Evolutionary conservation across 2,888 invertebrate genomes (phyloP).

Genomic region (Malacosoma neustria): DNA sequence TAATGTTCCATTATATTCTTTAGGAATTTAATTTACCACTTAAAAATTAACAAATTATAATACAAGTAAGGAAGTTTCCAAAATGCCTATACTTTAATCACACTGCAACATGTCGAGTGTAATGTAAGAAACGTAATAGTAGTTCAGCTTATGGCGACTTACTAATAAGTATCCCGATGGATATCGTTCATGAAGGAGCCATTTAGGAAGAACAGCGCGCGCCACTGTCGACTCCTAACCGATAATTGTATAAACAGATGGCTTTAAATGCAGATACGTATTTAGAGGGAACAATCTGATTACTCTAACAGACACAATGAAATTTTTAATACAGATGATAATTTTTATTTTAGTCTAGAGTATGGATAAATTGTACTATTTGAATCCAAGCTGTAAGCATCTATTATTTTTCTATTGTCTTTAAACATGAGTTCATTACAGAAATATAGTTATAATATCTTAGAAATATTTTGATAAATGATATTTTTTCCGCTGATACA

Average conservation of each 20-base stretch:
- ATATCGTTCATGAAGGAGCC: slow-evolving; percentile 64
- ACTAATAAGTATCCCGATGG: slow-evolving; percentile 59
- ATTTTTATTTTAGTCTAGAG: slow-evolving; percentile 1
- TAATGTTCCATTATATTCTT: slow-evolving; percentile 44
- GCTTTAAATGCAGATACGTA: slow-evolving; percentile 48
- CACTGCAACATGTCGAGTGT: slow-evolving; percentile 10
- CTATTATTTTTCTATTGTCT: no score
- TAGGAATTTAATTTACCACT: no score
- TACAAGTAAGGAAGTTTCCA: no score
- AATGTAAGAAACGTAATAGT: slow-evolving; percentile 48
- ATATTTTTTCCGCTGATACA: no score
- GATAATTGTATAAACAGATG: slow-evolving; percentile 75
- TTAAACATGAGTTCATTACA: no score
- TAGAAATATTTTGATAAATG: no score
- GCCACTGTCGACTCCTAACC: slow-evolving; percentile 62
- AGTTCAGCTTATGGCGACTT: slow-evolving; percentile 35
- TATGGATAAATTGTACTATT: neutral
- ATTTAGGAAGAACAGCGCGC: slow-evolving; percentile 72
- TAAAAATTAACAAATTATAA: no score
- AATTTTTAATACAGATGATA: slow-evolving; percentile 1
- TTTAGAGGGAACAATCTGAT: slow-evolving; percentile 7
- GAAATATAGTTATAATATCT: no score
- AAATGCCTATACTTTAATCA: neutral
- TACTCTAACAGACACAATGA: neutral
- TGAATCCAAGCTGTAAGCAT: neutral